Evolutionary conservation across 2,797 vertebrate species (phyloP), one percentile per base, ranked within the genome.

Genomic region (Pangasius krempfi): DNA sequence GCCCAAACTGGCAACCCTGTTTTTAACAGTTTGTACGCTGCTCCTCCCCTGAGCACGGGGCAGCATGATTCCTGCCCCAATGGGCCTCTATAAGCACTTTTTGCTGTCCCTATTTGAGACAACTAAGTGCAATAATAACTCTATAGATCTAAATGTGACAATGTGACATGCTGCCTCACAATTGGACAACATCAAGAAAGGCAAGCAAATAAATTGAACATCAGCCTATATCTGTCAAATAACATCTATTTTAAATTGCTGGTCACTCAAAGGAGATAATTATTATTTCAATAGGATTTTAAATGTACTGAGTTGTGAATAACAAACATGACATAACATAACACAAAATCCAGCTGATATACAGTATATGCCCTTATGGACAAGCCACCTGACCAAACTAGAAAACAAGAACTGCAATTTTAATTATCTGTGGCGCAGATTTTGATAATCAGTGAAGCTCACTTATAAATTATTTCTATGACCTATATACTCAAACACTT

Each of bases 401-500:
- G 56, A 88, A 66, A 87, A 81, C 54, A 54, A 72, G n/a, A 58
- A 60, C 22, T 47, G 44, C 8, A 47, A 47, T 47, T 0, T 47
- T 47, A 47, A 47, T 47, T 47, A 47, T 47, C 44, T 47, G 44
- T 47, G 44, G 44, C 1, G 1, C 44, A 47, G 40, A 80, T 80
- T 75, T 89, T 30, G 50, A 56, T 33, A 3, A 58, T 60, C 16
- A 85, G 13, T 68, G 25, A 83, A 83, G 12, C n/a, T 7, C 76
- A 89, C 72, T 87, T 89, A 30, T 33, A 85, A 83, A 85, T 76
- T 33, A 52, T 83, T 83, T 70, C 80, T 27, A 20, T 84, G 44
- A 82, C 58, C 52, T 85, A 86, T 25, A 70, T 27, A 30, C 16
- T 86, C 40, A 66, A 86, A 89, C 6, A 89, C 87, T 89, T 91